Percentiles rank a stretch among this genome's conserved stretches.
These are phyloP conservation scores for Amazona vittata DNA, from an alignment of 2,113 vertebrate species.

Conservation along the genomic window DNA sequence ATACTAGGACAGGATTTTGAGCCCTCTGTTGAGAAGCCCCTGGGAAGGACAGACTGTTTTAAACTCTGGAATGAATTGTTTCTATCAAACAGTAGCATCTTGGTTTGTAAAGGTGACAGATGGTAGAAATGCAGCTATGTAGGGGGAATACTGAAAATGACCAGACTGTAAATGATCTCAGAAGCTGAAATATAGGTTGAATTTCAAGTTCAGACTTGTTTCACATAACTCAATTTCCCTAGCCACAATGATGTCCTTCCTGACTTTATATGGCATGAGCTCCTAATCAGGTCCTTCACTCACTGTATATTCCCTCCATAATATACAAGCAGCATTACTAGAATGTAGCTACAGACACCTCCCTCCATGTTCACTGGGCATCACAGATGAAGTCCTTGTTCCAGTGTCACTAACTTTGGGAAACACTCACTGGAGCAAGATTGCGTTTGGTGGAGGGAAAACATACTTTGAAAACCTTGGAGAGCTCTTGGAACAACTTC, in stretches of 20 bases:
- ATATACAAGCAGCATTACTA: background rate
- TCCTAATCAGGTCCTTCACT: background rate
- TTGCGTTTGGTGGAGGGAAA: background rate
- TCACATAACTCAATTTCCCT: background rate
- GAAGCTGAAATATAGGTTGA: background rate
- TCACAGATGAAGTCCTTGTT: background rate
- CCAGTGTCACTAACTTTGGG: background rate
- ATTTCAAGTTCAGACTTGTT: background rate
- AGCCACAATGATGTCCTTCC: background rate
- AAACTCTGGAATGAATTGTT: background rate
- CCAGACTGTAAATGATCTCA: background rate
- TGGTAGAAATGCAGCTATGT: background rate
- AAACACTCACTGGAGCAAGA: background rate
- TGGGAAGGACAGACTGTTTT: background rate
- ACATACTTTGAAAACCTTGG: background rate
- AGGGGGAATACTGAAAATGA: background rate
- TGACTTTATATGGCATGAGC: background rate
- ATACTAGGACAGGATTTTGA: background rate
- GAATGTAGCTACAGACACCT: background rate
- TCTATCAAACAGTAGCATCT: background rate
- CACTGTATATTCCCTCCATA: background rate
- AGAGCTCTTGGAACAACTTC: background rate
- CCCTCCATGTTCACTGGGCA: accelerated
- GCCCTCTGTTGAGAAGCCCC: background rate
- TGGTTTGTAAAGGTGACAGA: background rate